A percentile compares a stretch with the other conserved stretches of the same genome.
Conservation (phyloP, 92 coral and sea anemone genomes). For the Palythoa grandis region DNA sequence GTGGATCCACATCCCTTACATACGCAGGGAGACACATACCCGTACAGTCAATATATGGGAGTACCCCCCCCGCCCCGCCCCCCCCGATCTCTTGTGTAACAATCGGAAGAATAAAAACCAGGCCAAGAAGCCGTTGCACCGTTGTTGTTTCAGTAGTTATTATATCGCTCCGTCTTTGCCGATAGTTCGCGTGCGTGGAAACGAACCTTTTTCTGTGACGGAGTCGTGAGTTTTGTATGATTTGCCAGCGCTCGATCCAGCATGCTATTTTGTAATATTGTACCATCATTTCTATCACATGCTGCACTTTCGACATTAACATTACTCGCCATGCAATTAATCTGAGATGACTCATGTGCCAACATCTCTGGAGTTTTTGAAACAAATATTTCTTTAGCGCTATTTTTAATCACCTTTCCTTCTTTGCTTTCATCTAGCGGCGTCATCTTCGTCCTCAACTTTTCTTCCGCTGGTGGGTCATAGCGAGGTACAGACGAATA, state of each 20-base stretch:
- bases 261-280: background rate
- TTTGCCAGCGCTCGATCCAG: background rate
- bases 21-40: too few relatives aligned
- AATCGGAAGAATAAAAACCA: background rate
- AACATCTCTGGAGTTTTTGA: background rate
- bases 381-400: background rate
- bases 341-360: background rate
- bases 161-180: background rate
- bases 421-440: background rate
- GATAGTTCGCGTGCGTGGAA: background rate
- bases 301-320: background rate
- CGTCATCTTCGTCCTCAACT: background rate
- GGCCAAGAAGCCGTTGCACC: background rate
- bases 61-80: too few relatives aligned
- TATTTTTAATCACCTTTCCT: background rate
- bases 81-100: too few relatives aligned
- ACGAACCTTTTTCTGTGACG: slow-evolving; percentile 14
- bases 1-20: too few relatives aligned
- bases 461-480: background rate
- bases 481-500: background rate
- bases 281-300: background rate
- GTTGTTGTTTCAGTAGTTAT: background rate
- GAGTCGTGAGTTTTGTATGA: background rate
- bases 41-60: too few relatives aligned
- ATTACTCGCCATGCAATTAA: background rate